Evolutionary conservation across 2,113 vertebrate species (phyloP), one percentile per base, ranked within the genome.

Genomic region (Heterotis niloticus): DNA sequence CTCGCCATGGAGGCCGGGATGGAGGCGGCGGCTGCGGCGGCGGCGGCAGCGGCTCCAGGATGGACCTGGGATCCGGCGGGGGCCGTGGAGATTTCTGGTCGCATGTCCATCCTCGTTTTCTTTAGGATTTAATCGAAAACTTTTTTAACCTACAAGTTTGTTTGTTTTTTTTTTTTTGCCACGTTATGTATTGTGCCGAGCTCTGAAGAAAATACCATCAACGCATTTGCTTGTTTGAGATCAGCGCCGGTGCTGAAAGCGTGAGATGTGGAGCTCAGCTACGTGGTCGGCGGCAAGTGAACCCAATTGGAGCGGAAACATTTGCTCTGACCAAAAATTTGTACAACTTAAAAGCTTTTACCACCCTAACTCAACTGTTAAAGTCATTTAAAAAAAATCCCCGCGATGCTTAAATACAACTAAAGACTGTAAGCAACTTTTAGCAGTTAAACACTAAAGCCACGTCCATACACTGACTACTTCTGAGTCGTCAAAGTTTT

Each of bases 1-100:
- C 95, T 88, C 5, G 96, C 95, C 84, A 99, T 94, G 84, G 96
- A 96, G 79, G 96, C 95, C 0, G 96, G 96, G 7, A 98, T 92
- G 65, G 95, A 94, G 54, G 93, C 1, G 23, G 91, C 87, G 0
- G 88, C 34, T 64, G 95, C 94, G 54, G 93, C 1, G 23, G 91
- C 87, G 0, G 88, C 91, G 0, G 93, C 91, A 20, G 89, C 90
- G 0, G 93, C 89, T 14, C 90, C 89, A 1, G 90, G 87, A 59
- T 94, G 92, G 44, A 94, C 87, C 54, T 96, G 94, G 0, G 96
- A 90, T 17, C 92, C 93, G 34, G 95, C 84, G 52, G 94, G 93
- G 68, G 86, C 91, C 56, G 88, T 90, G 77, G 95, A 91, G 69
- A 94, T 90, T 84, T 99, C 97, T 14, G 93, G 92, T 81, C 94